A percentile compares a stretch with the other conserved stretches of the same genome.
These are phyloP conservation scores for Agrochola circellaris DNA, from an alignment of 2,888 invertebrate genomes.

Conservation along the genomic window DNA sequence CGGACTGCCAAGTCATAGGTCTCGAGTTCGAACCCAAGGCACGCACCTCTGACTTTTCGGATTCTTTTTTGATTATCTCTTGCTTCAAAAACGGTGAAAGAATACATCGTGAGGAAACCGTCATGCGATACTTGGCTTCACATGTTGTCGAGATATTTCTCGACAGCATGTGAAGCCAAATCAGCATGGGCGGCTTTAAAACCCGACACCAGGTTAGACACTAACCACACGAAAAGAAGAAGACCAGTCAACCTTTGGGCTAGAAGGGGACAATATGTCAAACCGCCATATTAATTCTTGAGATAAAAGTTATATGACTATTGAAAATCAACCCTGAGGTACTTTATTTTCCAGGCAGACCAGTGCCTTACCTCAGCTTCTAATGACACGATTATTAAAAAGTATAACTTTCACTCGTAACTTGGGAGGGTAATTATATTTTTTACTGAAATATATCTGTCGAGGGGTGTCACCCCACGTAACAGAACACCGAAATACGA, in stretches of 20 bases:
- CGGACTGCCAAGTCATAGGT: too few relatives aligned
- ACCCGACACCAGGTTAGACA: too few relatives aligned
- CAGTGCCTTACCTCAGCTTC: not conserved
- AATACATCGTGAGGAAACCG: too few relatives aligned
- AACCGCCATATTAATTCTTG: not conserved
- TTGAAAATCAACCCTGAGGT: not conserved
- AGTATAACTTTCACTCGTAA: conserved; percentile 27
- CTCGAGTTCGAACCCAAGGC: too few relatives aligned
- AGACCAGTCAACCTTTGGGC: not conserved
- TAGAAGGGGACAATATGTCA: not conserved
- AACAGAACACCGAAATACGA: conserved; percentile 84
- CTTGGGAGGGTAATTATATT: conserved; percentile 68
- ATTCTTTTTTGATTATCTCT: too few relatives aligned
- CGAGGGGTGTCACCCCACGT: conserved; percentile 79
- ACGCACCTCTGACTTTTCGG: too few relatives aligned
- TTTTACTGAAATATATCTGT: conserved; percentile 69
- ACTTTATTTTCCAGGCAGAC: not conserved
- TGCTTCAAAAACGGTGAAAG: too few relatives aligned
- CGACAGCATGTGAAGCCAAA: too few relatives aligned
- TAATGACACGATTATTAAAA: conserved; percentile 17
- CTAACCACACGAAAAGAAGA: too few relatives aligned
- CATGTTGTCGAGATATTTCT: too few relatives aligned
- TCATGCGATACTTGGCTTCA: too few relatives aligned
- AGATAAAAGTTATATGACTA: not conserved
- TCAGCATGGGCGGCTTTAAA: too few relatives aligned